Base-by-base conservation (phyloP, 2,113 vertebrate genomes). In the Pholis gunnellus region DNA sequence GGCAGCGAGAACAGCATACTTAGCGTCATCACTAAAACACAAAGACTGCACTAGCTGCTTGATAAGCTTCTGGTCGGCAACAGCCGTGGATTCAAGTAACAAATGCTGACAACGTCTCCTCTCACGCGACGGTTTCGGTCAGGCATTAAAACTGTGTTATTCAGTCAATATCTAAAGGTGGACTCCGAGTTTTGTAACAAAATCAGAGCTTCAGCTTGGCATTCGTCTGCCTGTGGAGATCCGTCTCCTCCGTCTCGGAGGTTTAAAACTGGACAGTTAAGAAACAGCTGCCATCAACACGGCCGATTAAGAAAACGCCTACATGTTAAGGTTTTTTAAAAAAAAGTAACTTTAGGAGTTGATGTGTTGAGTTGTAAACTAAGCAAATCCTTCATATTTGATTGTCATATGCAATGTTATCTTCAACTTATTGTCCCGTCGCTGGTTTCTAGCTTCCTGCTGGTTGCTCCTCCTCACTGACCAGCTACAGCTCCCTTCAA, bases 381-480 rank as follows among this genome's bases (percentile, higher is more conserved):
- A 65, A 75, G 13, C 17, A 44, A 61, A 78, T 79, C 77, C 76
- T 81, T 79, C 67, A 75, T 48, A 68, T 76, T 2, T 82, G 90
- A 93, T 93, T 93, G 90, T 92, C 90, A 78, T 83, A 65, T 88
- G 86, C 92, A 88, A 34, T 5, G 44, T 50, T 42, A 31, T 64
- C 42, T 68, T 74, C 29, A 48, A 76, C 81, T 54, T 71, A 6
- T 46, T 67, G 63, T 77, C 59, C 38, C 13, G 27, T 56, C 61
- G 40, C 61, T 25, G 70, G 66, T 13, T n/a, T 25, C n/a, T 13
- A 20, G 17, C 52, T 34, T 59, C 66, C 52, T 69, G 66, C 36
- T 79, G 64, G 72, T 77, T 40, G 7, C 68, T 56, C 38, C 40
- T 63, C 67, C 75, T 42, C 4, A 34, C 60, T n/a, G 36, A 34